These are phyloP conservation scores for Brachionus angularis DNA, from an alignment of 1,140 invertebrate species.

Conservation along the genomic window DNA sequence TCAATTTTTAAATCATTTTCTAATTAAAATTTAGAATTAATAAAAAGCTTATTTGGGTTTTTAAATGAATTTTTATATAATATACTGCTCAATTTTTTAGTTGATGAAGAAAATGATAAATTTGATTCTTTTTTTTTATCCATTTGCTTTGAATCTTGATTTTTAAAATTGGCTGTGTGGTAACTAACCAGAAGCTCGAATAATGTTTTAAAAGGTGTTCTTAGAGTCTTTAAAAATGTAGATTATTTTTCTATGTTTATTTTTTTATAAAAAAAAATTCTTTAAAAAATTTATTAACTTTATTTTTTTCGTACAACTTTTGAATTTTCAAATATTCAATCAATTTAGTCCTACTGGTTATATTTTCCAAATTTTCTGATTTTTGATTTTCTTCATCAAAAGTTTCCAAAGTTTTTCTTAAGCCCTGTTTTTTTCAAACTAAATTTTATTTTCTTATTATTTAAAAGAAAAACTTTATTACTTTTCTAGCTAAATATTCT, in stretches of 20 bases:
- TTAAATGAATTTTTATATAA: too few relatives aligned
- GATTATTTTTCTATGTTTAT: neutral
- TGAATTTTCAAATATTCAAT: conserved; percentile 29
- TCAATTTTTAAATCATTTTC: conserved; percentile 11
- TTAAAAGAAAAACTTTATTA: neutral
- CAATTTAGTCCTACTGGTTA: conserved; percentile 4
- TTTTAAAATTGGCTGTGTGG: neutral
- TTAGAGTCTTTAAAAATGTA: conserved; percentile 13
- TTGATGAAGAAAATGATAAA: neutral
- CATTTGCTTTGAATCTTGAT: neutral
- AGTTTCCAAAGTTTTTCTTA: conserved; percentile 7
- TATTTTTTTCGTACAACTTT: conserved; percentile 36
- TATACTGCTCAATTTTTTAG: too few relatives aligned
- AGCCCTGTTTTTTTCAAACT: neutral
- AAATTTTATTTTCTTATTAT: neutral
- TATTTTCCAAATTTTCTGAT: neutral
- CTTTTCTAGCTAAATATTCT: conserved; percentile 30
- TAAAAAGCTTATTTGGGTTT: too few relatives aligned
- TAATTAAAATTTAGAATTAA: too few relatives aligned
- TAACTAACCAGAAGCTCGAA: conserved; percentile 2
- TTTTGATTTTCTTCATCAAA: conserved; percentile 33
- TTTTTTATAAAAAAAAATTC: conserved; percentile 10
- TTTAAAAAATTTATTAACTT: neutral
- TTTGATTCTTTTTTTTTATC: neutral
- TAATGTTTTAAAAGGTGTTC: conserved; percentile 7